Evolutionary conservation across 2,888 invertebrate species (phyloP).

Genomic region (Coleophora deauratella): DNA sequence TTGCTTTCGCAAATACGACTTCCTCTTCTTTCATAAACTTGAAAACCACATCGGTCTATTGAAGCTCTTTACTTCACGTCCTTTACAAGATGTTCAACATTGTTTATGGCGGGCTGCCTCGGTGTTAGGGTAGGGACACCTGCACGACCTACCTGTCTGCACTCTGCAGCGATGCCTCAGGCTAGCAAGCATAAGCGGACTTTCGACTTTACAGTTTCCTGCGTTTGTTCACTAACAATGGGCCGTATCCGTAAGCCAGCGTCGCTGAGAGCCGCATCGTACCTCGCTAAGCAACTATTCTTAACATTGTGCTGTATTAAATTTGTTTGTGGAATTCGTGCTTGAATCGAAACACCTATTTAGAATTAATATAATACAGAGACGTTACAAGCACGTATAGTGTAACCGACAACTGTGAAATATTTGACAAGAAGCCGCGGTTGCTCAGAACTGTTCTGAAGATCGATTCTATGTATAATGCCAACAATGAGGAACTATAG

Average conservation of each 20-base stretch:
- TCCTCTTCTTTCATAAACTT: conserved; percentile 54
- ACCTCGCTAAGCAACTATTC: conserved; percentile 24
- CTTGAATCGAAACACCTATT: conserved; percentile 15
- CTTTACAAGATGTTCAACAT: neutral
- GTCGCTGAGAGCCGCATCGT: conserved; percentile 29
- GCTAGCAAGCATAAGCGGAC: conserved; percentile 35
- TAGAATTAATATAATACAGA: conserved; percentile 6
- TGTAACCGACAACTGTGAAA: too few relatives aligned
- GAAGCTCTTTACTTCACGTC: conserved; percentile 8
- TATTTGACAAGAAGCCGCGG: too few relatives aligned
- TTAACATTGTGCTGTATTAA: conserved; percentile 45
- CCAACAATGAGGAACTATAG: too few relatives aligned
- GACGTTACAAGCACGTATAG: too few relatives aligned
- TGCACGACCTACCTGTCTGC: conserved; percentile 64
- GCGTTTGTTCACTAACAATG: conserved; percentile 67
- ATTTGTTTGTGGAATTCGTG: conserved; percentile 19
- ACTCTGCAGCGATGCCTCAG: conserved; percentile 51
- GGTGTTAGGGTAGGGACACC: conserved; percentile 43
- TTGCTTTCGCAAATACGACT: conserved; percentile 48
- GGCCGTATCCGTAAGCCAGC: conserved; percentile 57
- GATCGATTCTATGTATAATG: too few relatives aligned
- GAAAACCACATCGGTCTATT: conserved; percentile 39
- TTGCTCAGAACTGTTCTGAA: too few relatives aligned
- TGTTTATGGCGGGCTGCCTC: conserved; percentile 12
- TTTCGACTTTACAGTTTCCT: conserved; percentile 71